Conservation (phyloP, 2,797 vertebrate species). For the Lagocephalus sceleratus region DNA sequence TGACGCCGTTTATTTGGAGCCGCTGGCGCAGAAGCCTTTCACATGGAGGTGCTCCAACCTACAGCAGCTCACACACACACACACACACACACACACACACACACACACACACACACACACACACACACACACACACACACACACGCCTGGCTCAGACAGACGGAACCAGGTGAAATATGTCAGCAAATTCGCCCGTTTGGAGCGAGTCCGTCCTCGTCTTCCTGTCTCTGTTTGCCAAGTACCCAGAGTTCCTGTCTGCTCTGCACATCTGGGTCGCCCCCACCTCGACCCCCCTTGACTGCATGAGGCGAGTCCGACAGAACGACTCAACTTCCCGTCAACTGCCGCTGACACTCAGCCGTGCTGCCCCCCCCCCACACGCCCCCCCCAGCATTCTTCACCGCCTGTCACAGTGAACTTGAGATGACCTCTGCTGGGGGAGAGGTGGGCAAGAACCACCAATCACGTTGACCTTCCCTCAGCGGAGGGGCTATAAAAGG, state of each 20-base stretch:
- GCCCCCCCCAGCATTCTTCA: not conserved
- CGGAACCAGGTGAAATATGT: not conserved
- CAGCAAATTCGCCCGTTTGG: no score
- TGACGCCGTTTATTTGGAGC: conserved; percentile 44
- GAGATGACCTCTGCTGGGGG: not conserved
- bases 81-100: no score
- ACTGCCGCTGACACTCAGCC: no score
- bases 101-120: no score
- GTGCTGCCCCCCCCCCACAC: no score
- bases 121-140: no score
- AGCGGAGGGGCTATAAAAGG: not conserved
- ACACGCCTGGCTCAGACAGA: conserved; percentile 10
- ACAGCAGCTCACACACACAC: no score
- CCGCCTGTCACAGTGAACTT: not conserved
- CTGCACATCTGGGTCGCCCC: conserved; percentile 52
- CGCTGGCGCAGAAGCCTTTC: conserved; percentile 23
- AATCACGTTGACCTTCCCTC: conserved; percentile 7
- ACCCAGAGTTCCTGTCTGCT: conserved; percentile 44
- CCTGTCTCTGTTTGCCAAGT: conserved; percentile 73
- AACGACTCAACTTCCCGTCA: not conserved
- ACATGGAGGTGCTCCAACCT: no score
- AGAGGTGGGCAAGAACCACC: conserved; percentile 23
- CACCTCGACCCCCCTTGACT: conserved; percentile 24
- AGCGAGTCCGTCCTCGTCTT: conserved; percentile 46
- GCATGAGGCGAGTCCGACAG: conserved; percentile 11